These are phyloP conservation scores for Heliconius hewitsoni DNA, from an alignment of 1,140 invertebrate species.

Conservation along the genomic window DNA sequence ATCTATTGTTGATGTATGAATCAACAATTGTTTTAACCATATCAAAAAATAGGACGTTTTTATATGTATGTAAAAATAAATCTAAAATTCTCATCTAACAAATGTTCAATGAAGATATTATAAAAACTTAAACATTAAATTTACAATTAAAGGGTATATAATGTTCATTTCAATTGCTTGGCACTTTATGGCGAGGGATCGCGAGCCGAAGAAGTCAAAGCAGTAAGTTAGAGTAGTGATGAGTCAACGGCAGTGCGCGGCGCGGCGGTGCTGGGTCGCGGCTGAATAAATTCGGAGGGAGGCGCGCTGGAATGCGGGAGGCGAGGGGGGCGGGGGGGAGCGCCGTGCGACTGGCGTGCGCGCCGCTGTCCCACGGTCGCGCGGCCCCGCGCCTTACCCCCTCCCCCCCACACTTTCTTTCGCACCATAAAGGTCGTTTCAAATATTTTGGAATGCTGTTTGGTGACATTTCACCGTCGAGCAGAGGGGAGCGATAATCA, in stretches of 20 bases:
- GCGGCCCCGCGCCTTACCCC: slow-evolving; percentile 54
- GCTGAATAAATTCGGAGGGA: slow-evolving; percentile 79
- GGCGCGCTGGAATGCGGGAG: slow-evolving; percentile 75
- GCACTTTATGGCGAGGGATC: not conserved
- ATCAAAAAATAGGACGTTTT: not conserved
- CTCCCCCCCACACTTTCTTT: slow-evolving; percentile 75
- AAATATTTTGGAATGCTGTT: slow-evolving; percentile 80
- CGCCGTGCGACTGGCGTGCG: slow-evolving; percentile 78
- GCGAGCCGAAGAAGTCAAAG: not conserved
- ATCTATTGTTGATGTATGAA: no score
- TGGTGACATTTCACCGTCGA: slow-evolving; percentile 78
- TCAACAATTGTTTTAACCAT: not conserved
- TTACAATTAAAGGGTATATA: not conserved
- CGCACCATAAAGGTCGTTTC: slow-evolving; percentile 81
- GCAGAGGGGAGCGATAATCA: slow-evolving; percentile 57
- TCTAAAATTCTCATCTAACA: not conserved
- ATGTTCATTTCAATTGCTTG: not conserved
- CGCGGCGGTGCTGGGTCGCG: slow-evolving; percentile 50
- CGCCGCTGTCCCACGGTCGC: slow-evolving; percentile 76
- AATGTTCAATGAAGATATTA: not conserved
- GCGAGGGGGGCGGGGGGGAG: slow-evolving; percentile 67
- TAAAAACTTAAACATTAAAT: not conserved
- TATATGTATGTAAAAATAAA: not conserved
- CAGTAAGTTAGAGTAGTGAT: slow-evolving; percentile 12
- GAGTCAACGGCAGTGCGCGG: slow-evolving; percentile 14